Percentiles rank a stretch among this genome's conserved stretches.
phyloP scores from a whole-genome alignment of 2,797 vertebrate species.

The Lacerta agilis region DNA sequence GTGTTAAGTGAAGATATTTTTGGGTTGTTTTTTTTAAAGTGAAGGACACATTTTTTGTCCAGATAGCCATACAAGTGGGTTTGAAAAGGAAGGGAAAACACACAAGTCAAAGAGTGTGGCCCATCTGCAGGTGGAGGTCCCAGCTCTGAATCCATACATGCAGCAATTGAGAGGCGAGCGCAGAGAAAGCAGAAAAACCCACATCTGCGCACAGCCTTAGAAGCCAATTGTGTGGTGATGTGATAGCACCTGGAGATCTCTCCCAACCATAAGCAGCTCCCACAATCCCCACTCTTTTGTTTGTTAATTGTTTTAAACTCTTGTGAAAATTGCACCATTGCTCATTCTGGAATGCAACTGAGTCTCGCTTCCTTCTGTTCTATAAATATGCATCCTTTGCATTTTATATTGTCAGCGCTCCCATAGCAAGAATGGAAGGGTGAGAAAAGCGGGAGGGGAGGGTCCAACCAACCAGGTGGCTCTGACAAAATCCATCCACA shows the following conservation, averaged over 20 bases:
- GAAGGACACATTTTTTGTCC: too few species aligned
- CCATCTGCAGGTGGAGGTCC: too few species aligned
- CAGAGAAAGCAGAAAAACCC: neutral
- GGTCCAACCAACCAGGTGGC: neutral
- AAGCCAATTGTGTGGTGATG: neutral
- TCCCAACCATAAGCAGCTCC: too few species aligned
- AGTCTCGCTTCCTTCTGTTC: neutral
- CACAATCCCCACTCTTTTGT: neutral
- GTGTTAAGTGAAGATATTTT: too few species aligned
- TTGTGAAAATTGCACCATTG: neutral
- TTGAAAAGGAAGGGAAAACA: too few species aligned
- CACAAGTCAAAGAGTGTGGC: too few species aligned
- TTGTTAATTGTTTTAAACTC: neutral
- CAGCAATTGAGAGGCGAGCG: neutral
- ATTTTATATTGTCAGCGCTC: neutral
- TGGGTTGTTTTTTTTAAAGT: too few species aligned
- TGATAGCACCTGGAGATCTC: neutral
- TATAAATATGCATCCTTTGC: neutral
- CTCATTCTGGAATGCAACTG: neutral
- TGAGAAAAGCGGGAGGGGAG: neutral
- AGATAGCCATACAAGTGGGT: too few species aligned
- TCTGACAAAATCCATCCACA: neutral
- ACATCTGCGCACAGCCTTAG: neutral
- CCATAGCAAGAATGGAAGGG: neutral
- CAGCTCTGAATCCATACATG: too few species aligned